Base-by-base conservation (phyloP, 2,797 vertebrate species). In the Melanotaenia boesemani region DNA sequence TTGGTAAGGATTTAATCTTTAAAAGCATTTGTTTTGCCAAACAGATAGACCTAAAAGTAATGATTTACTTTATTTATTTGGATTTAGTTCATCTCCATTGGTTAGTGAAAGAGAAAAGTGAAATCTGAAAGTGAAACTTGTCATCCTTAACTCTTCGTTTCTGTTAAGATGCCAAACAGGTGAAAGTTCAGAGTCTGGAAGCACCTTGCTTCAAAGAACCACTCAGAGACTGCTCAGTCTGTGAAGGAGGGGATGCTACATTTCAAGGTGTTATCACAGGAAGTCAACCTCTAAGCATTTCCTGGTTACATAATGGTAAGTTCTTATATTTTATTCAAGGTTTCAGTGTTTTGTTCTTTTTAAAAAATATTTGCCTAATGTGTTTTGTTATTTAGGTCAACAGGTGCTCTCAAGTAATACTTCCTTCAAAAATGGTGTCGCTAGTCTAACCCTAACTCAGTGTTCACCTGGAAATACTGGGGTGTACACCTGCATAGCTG, bases 271-370 rank as follows among this genome's bases (percentile, higher is more conserved):
- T 90, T 81, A 79, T 92, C 78, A 67, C 85, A 72, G 91, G 89
- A 87, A 86, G 81, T 72, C 76, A 11, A 34, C 83, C 89, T 48
- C 54, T 87, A 32, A 80, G 56, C 2, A 1, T 88, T 89, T 91
- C 90, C 89, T 92, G 89, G 89, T 76, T 76, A 30, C 86, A 92
- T 80, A 90, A 92, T 86, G 88, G 90, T 88, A 57, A 34, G 6
- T 8, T 71, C 16, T 24, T 28, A 16, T 26, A 18, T 20, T 63
- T 57, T 1, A 6, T 48, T 3, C 13, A 11, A 16, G 4, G 36
- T 30, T 52, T 50, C 0, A 20, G 48, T 11, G 2, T 24, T 20
- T 20, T 46, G 32, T 44, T 3, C 16, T 41, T 44, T 16, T 58
- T 2, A 62, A 5, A 34, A 61, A 70, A 11, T 10, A 39, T 61